These are phyloP conservation scores for Spongilla lacustris DNA, from an alignment of 37 sponge, comb jelly and placozoan genomes.

Conservation along the genomic window DNA sequence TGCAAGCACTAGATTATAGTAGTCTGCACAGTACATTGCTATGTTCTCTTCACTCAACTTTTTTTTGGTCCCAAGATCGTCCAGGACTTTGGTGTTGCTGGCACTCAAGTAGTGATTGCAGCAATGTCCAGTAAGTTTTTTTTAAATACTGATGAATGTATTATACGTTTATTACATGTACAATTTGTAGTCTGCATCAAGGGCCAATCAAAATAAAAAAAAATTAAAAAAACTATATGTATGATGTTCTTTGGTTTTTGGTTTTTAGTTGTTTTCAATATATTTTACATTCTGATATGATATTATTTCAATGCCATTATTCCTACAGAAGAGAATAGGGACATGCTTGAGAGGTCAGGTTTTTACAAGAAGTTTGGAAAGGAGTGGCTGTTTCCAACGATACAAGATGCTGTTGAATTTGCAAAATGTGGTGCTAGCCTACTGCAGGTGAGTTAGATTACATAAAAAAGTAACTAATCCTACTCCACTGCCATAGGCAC, in stretches of 20 bases:
- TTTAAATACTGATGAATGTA: no score
- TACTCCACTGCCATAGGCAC: no score
- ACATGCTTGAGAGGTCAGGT: constrained; percentile 60
- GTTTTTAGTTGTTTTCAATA: neutral
- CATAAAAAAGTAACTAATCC: no score
- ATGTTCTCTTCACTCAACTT: no score
- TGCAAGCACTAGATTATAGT: no score
- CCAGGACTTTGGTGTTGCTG: constrained; percentile 46
- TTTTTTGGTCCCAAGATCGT: constrained; percentile 27
- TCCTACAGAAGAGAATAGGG: constrained; percentile 66
- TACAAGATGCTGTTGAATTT: constrained; percentile 56
- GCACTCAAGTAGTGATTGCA: constrained; percentile 64
- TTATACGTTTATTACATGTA: no score
- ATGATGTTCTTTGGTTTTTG: neutral
- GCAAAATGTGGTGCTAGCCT: neutral
- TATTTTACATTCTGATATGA: no score
- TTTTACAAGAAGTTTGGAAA: constrained; percentile 74
- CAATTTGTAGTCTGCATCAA: no score
- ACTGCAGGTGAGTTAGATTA: neutral
- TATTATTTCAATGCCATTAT: no score
- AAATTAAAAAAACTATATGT: no score
- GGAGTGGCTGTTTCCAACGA: constrained; percentile 81
- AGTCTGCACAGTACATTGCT: no score
- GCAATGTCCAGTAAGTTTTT: constrained; percentile 63
- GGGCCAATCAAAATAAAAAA: no score